Percentiles rank a stretch among this genome's conserved stretches.
Conservation (phyloP, 1,140 invertebrate species). For the Drosophila sulfurigaster region DNA sequence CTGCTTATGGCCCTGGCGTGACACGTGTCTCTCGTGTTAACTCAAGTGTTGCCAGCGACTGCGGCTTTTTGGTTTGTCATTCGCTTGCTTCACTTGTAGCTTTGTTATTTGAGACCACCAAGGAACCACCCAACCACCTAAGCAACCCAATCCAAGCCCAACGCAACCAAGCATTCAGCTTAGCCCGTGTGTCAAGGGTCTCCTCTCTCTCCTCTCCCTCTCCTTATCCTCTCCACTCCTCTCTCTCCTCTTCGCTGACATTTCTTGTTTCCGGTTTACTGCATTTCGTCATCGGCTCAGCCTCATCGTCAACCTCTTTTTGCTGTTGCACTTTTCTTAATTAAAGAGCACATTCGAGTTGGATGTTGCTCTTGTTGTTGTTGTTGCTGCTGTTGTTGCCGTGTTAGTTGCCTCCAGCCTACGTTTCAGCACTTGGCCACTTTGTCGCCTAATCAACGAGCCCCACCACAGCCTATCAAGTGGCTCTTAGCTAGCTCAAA, state of each 20-base stretch:
- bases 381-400: neutral
- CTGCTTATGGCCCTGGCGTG: constrained; percentile 12
- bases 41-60: constrained; percentile 60
- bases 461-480: constrained; percentile 9
- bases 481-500: neutral
- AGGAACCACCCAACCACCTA: constrained; percentile 14
- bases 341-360: constrained; percentile 43
- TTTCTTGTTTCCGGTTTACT: constrained; percentile 53
- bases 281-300: constrained; percentile 46
- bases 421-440: constrained; percentile 28
- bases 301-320: constrained; percentile 19
- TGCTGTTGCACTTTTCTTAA: constrained; percentile 51
- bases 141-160: neutral
- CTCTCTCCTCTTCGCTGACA: constrained; percentile 11
- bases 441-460: constrained; percentile 40
- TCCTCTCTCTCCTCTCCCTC: neutral
- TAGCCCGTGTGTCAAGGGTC: constrained; percentile 28
- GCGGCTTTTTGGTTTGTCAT: constrained; percentile 54
- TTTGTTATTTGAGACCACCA: constrained; percentile 53
- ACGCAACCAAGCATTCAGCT: constrained; percentile 15
- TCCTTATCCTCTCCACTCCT: neutral
- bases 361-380: neutral
- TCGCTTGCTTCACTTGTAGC: constrained; percentile 32
- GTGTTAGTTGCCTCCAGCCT: constrained; percentile 16
- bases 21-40: constrained; percentile 65